Conservation (phyloP, 2,797 vertebrate genomes). For the Myotis findleyi region DNA sequence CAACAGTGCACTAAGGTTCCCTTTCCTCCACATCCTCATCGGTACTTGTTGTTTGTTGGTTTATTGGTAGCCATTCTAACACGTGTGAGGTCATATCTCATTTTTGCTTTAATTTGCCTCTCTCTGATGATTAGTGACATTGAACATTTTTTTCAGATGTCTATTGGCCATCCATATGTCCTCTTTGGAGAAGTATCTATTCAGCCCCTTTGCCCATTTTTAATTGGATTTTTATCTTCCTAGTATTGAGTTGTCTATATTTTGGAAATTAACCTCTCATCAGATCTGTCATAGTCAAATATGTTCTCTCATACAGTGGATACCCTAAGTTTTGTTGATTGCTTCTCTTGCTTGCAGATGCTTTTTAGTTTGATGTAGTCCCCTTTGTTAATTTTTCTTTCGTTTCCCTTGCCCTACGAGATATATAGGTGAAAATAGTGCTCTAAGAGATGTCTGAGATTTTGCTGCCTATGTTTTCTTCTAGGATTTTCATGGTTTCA, state of each 20-base stretch:
- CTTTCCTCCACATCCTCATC: not conserved
- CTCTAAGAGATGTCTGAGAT: no score
- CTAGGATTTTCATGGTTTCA: not conserved
- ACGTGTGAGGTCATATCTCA: not conserved
- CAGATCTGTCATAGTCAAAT: not conserved
- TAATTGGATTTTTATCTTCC: not conserved
- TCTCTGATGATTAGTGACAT: not conserved
- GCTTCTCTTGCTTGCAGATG: not conserved
- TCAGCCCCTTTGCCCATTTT: not conserved
- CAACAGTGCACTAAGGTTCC: not conserved
- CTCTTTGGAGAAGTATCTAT: not conserved
- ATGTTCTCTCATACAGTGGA: not conserved
- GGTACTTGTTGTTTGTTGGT: not conserved
- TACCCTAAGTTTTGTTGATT: not conserved
- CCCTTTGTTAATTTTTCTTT: no score
- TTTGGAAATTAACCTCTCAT: not conserved
- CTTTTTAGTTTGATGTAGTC: no score
- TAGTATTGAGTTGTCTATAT: not conserved
- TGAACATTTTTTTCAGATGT: not conserved
- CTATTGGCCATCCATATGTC: not conserved
- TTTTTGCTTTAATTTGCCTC: not conserved
- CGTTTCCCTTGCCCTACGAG: no score
- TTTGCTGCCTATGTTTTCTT: no score
- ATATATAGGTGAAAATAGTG: no score
- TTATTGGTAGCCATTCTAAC: not conserved